These are phyloP conservation scores for Dreissena rostriformis DNA, from an alignment of 1,140 invertebrate species.

Conservation along the genomic window DNA sequence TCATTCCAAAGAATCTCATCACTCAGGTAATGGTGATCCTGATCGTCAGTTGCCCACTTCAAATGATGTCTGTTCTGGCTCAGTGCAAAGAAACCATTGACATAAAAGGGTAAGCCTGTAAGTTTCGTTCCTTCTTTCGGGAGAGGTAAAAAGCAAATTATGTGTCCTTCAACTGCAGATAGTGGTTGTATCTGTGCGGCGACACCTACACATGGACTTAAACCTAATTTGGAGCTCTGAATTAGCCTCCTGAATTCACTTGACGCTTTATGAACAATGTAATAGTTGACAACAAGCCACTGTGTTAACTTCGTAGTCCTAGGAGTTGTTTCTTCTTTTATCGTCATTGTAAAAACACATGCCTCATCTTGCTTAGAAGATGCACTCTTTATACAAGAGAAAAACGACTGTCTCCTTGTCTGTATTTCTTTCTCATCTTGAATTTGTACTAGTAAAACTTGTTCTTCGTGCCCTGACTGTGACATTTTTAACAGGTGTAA, in stretches of 20 bases:
- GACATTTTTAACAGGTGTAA: too few species aligned
- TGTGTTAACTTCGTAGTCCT: not conserved
- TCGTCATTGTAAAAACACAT: too few species aligned
- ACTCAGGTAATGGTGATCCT: conserved; percentile 24
- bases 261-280: not conserved
- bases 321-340: too few species aligned
- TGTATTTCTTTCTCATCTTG: too few species aligned
- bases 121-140: conserved; percentile 55
- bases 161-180: conserved; percentile 46
- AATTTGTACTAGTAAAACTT: too few species aligned
- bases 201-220: conserved; percentile 44
- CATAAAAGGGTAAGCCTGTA: conserved; percentile 72
- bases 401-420: too few species aligned
- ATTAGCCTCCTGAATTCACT: conserved; percentile 24
- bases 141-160: conserved; percentile 75
- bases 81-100: conserved; percentile 72
- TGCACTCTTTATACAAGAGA: too few species aligned
- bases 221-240: not conserved
- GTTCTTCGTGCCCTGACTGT: too few species aligned
- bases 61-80: conserved; percentile 69
- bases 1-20: conserved; percentile 70
- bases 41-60: conserved; percentile 65
- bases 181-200: conserved; percentile 9
- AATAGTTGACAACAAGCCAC: conserved; percentile 46
- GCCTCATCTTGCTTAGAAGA: too few species aligned